These are phyloP conservation scores for Cydia strobilella DNA, from an alignment of 1,140 invertebrate species.

Conservation along the genomic window DNA sequence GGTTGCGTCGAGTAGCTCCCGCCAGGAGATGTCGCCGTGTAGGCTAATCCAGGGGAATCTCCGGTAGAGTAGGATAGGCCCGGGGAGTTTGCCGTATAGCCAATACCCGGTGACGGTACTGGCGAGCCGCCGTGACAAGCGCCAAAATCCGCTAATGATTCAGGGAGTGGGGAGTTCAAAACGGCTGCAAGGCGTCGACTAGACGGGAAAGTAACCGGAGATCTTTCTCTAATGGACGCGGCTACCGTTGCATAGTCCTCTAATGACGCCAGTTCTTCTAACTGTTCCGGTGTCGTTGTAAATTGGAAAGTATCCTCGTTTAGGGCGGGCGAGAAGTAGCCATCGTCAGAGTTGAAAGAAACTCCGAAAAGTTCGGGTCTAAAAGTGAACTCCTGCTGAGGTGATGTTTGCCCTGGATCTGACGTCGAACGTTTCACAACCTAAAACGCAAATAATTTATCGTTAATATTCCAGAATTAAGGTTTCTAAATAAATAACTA, in stretches of 20 bases:
- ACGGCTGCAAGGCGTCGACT: conserved; percentile 87
- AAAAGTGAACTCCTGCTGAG: conserved; percentile 81
- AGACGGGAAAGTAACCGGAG: conserved; percentile 83
- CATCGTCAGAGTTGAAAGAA: conserved; percentile 84
- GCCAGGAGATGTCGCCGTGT: conserved; percentile 78
- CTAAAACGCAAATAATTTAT: conserved; percentile 47
- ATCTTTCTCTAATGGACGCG: conserved; percentile 80
- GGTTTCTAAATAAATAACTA: conserved; percentile 34
- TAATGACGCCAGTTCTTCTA: conserved; percentile 84
- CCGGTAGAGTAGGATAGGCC: conserved; percentile 70
- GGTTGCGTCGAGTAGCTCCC: conserved; percentile 80
- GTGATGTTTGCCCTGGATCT: conserved; percentile 83
- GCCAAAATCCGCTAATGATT: conserved; percentile 90
- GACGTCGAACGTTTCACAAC: conserved; percentile 81
- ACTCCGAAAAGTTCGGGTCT: conserved; percentile 83
- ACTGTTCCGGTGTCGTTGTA: conserved; percentile 83
- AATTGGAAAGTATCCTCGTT: conserved; percentile 91
- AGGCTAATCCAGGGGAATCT: conserved; percentile 68
- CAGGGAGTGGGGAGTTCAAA: conserved; percentile 87
- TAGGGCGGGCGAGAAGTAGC: conserved; percentile 86
- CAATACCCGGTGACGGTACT: conserved; percentile 73
- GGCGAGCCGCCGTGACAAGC: conserved; percentile 84
- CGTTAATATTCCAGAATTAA: conserved; percentile 5
- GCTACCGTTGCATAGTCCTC: conserved; percentile 83
- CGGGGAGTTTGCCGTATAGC: conserved; percentile 65